These are phyloP conservation scores for Sceloporus tristichus DNA, from an alignment of 2,113 vertebrate genomes.

Conservation along the genomic window DNA sequence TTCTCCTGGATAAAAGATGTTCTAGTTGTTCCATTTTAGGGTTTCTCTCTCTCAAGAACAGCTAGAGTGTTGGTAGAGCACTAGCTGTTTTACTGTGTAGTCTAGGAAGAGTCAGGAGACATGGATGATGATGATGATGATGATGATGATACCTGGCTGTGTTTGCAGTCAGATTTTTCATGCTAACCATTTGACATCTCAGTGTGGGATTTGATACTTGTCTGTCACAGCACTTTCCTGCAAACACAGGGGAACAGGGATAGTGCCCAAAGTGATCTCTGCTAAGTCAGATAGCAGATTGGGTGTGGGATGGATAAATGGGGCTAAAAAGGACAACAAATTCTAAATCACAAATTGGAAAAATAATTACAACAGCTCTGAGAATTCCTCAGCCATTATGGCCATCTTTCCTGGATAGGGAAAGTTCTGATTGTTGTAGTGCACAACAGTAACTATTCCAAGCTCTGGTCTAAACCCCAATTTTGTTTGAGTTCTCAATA, in stretches of 20 bases:
- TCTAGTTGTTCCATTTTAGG: not conserved
- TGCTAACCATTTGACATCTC: too few relatives aligned
- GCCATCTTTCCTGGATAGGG: too few relatives aligned
- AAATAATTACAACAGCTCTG: too few relatives aligned
- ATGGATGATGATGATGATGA: not conserved
- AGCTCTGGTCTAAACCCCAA: not conserved
- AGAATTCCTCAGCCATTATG: too few relatives aligned
- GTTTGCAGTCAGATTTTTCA: too few relatives aligned
- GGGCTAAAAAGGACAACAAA: too few relatives aligned
- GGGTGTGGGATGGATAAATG: not conserved
- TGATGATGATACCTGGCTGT: not conserved
- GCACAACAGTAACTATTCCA: too few relatives aligned
- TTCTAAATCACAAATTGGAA: not conserved
- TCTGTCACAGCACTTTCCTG: too few relatives aligned
- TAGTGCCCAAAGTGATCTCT: not conserved
- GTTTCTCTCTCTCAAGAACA: not conserved
- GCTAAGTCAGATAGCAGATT: too few relatives aligned
- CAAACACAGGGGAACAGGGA: not conserved
- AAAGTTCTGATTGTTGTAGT: too few relatives aligned
- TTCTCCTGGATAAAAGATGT: not conserved
- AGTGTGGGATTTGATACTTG: not conserved
- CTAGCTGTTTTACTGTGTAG: not conserved
- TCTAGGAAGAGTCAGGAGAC: not conserved
- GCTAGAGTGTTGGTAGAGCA: not conserved
- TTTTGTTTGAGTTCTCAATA: not conserved